A percentile compares a stretch with the other conserved stretches of the same genome.
Conservation (phyloP, 2,113 vertebrate species). For the Falcunculus frontatus region DNA sequence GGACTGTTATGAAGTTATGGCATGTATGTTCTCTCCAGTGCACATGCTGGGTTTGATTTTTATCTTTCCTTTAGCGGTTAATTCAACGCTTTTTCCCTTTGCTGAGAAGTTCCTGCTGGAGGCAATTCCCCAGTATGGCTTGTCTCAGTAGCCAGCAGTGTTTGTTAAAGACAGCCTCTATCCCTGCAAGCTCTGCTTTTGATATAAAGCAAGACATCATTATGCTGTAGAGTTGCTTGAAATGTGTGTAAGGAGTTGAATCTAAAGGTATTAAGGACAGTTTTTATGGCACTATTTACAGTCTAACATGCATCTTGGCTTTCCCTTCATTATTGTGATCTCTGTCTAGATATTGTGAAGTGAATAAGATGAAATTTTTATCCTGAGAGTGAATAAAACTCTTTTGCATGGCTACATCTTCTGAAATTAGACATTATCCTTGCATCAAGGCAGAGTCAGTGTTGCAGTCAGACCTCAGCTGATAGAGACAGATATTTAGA, state of each 20-base stretch:
- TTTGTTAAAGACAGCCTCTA: neutral
- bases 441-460: neutral
- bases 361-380: neutral
- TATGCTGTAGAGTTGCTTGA: neutral
- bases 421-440: neutral
- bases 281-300: neutral
- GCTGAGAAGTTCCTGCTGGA: neutral
- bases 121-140: neutral
- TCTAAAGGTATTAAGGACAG: neutral
- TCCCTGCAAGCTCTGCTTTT: neutral
- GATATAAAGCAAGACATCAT: neutral
- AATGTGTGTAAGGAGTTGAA: neutral
- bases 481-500: neutral
- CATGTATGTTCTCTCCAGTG: neutral
- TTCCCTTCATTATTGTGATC: neutral
- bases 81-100: neutral
- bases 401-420: neutral
- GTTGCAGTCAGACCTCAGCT: neutral
- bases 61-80: neutral
- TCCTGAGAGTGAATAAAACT: neutral
- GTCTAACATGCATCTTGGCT: neutral
- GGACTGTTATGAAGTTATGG: neutral
- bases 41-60: neutral
- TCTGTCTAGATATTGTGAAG: neutral
- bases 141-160: neutral